Evolutionary conservation across 2,888 invertebrate species (phyloP).

Genomic region (Drosophila hamatofila): DNA sequence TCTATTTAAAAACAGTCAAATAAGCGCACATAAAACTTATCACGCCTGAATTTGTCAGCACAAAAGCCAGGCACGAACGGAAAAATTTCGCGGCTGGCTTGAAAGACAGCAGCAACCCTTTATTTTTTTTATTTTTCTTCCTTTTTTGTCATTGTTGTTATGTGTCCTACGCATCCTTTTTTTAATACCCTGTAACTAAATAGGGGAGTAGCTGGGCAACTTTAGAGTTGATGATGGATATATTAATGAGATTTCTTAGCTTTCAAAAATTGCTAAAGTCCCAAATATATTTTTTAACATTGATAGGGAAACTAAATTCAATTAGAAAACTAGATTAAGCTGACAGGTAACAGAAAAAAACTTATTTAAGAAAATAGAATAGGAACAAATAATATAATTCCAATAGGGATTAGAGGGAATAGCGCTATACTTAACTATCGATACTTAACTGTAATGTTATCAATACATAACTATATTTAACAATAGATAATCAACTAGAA

Average conservation of each 20-base stretch:
- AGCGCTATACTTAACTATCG: no score
- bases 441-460: no score
- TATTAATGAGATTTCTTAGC: background rate
- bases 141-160: constrained; percentile 17
- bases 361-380: no score
- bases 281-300: no score
- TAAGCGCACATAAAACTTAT: constrained; percentile 81
- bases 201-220: background rate
- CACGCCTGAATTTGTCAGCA: constrained; percentile 84
- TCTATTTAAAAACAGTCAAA: constrained; percentile 81
- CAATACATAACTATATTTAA: no score
- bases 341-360: no score
- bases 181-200: constrained; percentile 39
- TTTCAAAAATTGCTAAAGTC: background rate
- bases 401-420: no score
- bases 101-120: constrained; percentile 64
- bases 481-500: no score
- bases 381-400: no score
- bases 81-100: constrained; percentile 42
- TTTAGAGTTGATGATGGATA: no score
- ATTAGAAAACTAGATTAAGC: no score
- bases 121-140: constrained; percentile 18
- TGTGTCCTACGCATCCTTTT: constrained; percentile 28
- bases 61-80: constrained; percentile 63
- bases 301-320: no score